phyloP scores from a whole-genome alignment of 2,888 invertebrate genomes.

The Drosophila hamatofila region DNA sequence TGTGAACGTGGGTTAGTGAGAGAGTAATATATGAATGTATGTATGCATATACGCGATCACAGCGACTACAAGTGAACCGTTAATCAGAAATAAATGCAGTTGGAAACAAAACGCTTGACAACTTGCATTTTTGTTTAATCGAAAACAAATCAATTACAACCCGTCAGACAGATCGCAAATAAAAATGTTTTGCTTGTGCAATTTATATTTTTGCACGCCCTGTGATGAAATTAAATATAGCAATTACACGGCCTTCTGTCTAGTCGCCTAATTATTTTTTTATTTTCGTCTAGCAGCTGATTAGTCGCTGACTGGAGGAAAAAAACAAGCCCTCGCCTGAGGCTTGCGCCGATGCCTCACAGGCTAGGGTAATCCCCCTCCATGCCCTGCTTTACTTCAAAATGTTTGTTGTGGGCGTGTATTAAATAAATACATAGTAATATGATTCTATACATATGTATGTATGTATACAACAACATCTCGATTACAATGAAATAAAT shows the following conservation, averaged over 20 bases:
- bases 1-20: slow-evolving; percentile 41
- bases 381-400: background rate
- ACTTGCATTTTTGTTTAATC: slow-evolving; percentile 26
- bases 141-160: slow-evolving; percentile 60
- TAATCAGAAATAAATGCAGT: slow-evolving; percentile 65
- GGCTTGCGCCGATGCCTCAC: background rate
- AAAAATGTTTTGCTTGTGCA: slow-evolving; percentile 13
- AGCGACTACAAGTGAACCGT: slow-evolving; percentile 50
- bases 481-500: slow-evolving; percentile 32
- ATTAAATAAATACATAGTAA: slow-evolving; percentile 9
- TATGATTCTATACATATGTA: slow-evolving; percentile 2
- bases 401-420: slow-evolving; percentile 27
- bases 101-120: slow-evolving; percentile 62
- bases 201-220: slow-evolving; percentile 26
- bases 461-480: slow-evolving; percentile 1
- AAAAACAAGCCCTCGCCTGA: slow-evolving; percentile 45
- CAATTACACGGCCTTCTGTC: slow-evolving; percentile 49
- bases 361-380: background rate
- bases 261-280: slow-evolving; percentile 12
- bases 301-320: slow-evolving; percentile 27
- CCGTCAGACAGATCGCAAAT: slow-evolving; percentile 39
- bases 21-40: slow-evolving; percentile 1
- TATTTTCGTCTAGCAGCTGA: slow-evolving; percentile 49
- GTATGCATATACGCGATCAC: slow-evolving; percentile 17
- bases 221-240: slow-evolving; percentile 67